A percentile compares a stretch with the other conserved stretches of the same genome.
Evolutionary conservation across 2,888 invertebrate species (phyloP).

Genomic region (Hypercompe scribonia): DNA sequence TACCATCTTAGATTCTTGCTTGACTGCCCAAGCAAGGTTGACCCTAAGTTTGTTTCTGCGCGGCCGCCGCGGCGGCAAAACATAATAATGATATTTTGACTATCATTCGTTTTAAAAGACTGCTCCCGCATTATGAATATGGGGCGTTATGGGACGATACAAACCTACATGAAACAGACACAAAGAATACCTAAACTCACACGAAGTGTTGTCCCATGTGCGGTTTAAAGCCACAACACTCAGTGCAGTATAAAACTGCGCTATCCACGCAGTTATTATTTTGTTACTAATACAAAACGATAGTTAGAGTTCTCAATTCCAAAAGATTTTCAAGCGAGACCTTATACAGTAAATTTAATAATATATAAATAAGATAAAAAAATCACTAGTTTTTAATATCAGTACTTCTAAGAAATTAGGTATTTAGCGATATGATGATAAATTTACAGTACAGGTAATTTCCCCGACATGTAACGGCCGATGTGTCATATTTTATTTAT

Average conservation of each 20-base stretch:
- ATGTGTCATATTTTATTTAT: background rate
- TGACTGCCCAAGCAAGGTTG: slow-evolving; percentile 66
- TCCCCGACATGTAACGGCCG: background rate
- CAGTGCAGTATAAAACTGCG: no score
- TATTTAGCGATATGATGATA: background rate
- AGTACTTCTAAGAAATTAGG: background rate
- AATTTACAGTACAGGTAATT: background rate
- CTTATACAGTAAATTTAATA: background rate
- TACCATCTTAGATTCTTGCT: slow-evolving; percentile 53
- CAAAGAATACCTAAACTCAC: no score
- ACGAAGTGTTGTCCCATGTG: no score
- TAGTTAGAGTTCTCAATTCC: background rate
- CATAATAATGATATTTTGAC: slow-evolving; percentile 55
- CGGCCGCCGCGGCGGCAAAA: slow-evolving; percentile 33
- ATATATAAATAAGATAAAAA: background rate
- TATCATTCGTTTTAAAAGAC: no score
- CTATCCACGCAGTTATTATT: no score
- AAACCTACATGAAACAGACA: no score
- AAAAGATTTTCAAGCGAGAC: background rate
- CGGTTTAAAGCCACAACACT: no score
- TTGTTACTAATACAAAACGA: background rate
- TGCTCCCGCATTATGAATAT: no score
- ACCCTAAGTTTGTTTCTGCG: slow-evolving; percentile 59
- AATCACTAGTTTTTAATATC: background rate
- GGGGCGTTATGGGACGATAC: no score